Percentiles rank a stretch among this genome's conserved stretches.
phyloP scores from a whole-genome alignment of 2,113 vertebrate genomes.

The Menidia beryllina region DNA sequence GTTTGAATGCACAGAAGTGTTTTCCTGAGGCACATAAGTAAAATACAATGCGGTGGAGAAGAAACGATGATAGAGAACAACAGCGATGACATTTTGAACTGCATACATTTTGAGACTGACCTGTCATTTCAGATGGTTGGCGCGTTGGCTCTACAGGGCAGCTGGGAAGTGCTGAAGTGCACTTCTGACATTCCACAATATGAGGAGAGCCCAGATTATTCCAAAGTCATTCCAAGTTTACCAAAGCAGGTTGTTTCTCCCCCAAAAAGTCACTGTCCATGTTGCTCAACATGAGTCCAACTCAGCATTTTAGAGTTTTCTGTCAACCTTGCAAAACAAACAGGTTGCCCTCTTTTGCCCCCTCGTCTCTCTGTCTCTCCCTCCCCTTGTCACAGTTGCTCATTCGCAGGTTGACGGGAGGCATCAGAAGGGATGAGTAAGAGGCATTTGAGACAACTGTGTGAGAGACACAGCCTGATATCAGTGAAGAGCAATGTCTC shows the following conservation, averaged over 20 bases:
- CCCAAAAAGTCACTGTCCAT: conserved; percentile 73
- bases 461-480: conserved; percentile 66
- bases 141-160: conserved; percentile 22
- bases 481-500: conserved; percentile 67
- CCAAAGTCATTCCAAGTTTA: conserved; percentile 80
- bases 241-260: conserved; percentile 74
- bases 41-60: conserved; percentile 5
- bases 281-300: conserved; percentile 62
- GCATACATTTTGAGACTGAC: conserved; percentile 51
- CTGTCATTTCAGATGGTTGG: conserved; percentile 62
- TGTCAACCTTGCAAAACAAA: conserved; percentile 81
- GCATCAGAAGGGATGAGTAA: conserved; percentile 76
- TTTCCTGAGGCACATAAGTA: conserved; percentile 4
- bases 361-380: conserved; percentile 44
- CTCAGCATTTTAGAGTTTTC: conserved; percentile 77
- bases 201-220: conserved; percentile 54
- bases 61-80: conserved; percentile 46
- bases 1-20: neutral
- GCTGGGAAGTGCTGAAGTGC: conserved; percentile 69
- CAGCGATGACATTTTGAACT: conserved; percentile 54
- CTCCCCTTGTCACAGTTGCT: conserved; percentile 75
- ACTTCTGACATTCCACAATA: conserved; percentile 55
- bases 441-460: conserved; percentile 74
- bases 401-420: conserved; percentile 69
- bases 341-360: conserved; percentile 54